Evolutionary conservation across 2,888 invertebrate genomes (phyloP).

Genomic region (Mythimna loreyi): DNA sequence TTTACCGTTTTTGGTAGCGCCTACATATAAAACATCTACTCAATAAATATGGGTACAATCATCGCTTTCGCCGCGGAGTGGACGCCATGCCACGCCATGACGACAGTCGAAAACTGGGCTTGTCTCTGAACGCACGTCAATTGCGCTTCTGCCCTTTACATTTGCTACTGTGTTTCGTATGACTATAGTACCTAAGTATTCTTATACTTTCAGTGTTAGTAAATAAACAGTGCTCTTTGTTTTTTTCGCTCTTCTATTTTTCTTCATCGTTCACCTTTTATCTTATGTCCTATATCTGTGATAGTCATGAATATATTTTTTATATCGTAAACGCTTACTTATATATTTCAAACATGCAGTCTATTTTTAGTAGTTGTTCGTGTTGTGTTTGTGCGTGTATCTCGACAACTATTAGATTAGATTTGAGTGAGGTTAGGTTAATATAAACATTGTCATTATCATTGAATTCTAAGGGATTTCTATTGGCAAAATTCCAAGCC

Average conservation of each 20-base stretch:
- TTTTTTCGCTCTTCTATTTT: too few species aligned
- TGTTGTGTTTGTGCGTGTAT: neutral
- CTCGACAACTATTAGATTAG: neutral
- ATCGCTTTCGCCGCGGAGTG: neutral
- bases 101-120: constrained; percentile 5
- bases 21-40: neutral
- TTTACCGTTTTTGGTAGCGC: neutral
- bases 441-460: constrained; percentile 16
- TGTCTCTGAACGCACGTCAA: neutral
- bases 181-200: neutral
- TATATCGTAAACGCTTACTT: neutral
- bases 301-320: constrained; percentile 6
- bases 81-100: neutral
- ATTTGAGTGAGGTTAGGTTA: constrained; percentile 1
- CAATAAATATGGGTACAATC: neutral
- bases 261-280: neutral
- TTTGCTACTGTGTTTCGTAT: neutral
- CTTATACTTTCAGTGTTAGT: constrained; percentile 2
- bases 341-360: neutral
- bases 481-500: neutral
- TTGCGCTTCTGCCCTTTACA: constrained; percentile 9
- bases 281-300: constrained; percentile 6
- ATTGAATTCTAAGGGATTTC: neutral
- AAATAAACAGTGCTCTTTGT: constrained; percentile 12
- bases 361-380: neutral